phyloP scores from a whole-genome alignment of 1,140 invertebrate genomes.

The Cyclargus thomasi region DNA sequence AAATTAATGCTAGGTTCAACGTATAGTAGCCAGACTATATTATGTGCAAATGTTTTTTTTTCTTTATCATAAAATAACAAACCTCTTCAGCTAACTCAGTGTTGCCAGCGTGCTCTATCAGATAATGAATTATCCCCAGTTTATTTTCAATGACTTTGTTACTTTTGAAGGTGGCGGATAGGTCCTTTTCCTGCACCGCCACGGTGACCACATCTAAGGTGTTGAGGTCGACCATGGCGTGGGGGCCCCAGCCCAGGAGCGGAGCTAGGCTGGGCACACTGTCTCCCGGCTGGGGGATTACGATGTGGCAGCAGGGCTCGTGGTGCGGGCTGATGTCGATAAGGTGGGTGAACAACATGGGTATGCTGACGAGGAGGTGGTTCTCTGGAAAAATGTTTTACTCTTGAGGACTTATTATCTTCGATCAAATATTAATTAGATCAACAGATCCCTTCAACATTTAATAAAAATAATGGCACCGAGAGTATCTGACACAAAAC shows the following conservation, averaged over 20 bases:
- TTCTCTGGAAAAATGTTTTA: constrained; percentile 77
- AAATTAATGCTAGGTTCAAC: too few relatives aligned
- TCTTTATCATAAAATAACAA: constrained; percentile 20
- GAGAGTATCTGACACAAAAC: too few relatives aligned
- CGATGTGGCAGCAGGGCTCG: constrained; percentile 86
- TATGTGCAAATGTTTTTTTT: too few relatives aligned
- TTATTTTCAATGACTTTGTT: constrained; percentile 80
- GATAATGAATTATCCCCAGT: constrained; percentile 85
- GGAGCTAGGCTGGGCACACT: constrained; percentile 80
- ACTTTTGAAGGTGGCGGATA: constrained; percentile 81
- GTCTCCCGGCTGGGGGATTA: constrained; percentile 77
- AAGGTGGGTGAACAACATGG: constrained; percentile 86
- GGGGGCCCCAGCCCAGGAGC: constrained; percentile 74
- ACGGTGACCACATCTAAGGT: constrained; percentile 83
- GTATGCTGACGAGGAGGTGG: constrained; percentile 85
- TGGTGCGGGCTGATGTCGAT: constrained; percentile 87
- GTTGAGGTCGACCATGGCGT: constrained; percentile 79
- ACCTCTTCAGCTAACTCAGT: constrained; percentile 82
- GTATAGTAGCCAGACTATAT: too few relatives aligned
- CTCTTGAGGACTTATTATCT: too few relatives aligned
- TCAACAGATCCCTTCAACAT: too few relatives aligned
- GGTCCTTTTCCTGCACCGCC: constrained; percentile 77
- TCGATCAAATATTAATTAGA: too few relatives aligned
- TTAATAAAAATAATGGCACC: too few relatives aligned
- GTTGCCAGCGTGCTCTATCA: constrained; percentile 84